Conservation (phyloP, 2,113 vertebrate genomes). For the Eupsittula cactorum region DNA sequence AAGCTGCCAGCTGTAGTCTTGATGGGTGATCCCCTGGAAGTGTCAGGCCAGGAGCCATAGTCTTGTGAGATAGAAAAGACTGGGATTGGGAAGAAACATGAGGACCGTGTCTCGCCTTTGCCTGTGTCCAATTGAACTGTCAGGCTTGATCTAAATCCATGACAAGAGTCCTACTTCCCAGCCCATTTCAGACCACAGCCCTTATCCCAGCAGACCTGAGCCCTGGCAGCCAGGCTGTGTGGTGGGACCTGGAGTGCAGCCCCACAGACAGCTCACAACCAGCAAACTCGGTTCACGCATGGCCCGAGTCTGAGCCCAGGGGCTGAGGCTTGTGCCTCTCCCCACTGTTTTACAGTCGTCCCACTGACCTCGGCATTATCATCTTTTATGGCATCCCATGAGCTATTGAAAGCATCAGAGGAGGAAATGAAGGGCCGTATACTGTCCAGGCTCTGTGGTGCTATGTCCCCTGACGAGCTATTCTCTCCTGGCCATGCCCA, state of each 20-base stretch:
- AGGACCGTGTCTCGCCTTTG: not conserved
- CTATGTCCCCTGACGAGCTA: slow-evolving; percentile 30
- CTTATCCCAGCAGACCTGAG: fast-evolving
- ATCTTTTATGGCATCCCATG: slow-evolving; percentile 59
- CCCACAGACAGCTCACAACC: not conserved
- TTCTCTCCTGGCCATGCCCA: not conserved
- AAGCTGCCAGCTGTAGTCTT: not conserved
- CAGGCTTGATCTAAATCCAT: not conserved
- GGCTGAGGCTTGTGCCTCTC: not conserved
- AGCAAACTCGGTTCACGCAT: not conserved
- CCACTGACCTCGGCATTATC: slow-evolving; percentile 13
- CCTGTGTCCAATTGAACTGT: not conserved
- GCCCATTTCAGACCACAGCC: not conserved
- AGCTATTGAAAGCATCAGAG: slow-evolving; percentile 39
- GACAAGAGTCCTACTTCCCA: not conserved
- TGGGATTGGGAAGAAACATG: not conserved
- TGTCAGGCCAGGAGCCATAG: not conserved
- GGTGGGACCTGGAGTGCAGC: not conserved
- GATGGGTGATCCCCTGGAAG: not conserved
- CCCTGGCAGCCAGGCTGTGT: not conserved
- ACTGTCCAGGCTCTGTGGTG: slow-evolving; percentile 24
- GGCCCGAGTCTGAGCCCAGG: not conserved
- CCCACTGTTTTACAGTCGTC: slow-evolving; percentile 63
- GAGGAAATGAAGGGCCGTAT: slow-evolving; percentile 66
- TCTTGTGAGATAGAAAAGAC: not conserved